A percentile compares a stretch with the other conserved stretches of the same genome.
These are phyloP conservation scores for cattle (Bos taurus) DNA, from an alignment of 2,113 vertebrate genomes.

Conservation along the genomic window ARS-UCD2.0 NC_037345.1:52690501-52691000, in stretches of 20 bases:
- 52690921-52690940: slow-evolving; percentile 30
- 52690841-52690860: slow-evolving; percentile 6
- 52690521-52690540: background rate
- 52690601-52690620: slow-evolving; percentile 85
- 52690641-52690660: slow-evolving; percentile 95
- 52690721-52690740: slow-evolving; percentile 65
- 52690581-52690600: background rate
- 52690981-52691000: slow-evolving; percentile 65
- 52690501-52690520: background rate
- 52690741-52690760: slow-evolving; percentile 10
- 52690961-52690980: background rate
- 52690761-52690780: background rate
- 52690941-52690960: background rate
- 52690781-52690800: background rate
- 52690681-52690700: slow-evolving; percentile 90
- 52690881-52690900: slow-evolving; percentile 94
- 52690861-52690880: slow-evolving; percentile 85
- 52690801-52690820: background rate
- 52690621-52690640: slow-evolving; percentile 97
- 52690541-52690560: background rate
- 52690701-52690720: slow-evolving; percentile 30
- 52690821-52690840: background rate
- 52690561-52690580: background rate
- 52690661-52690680: slow-evolving; percentile 91
- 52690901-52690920: slow-evolving; percentile 57